These are phyloP conservation scores for Siphamia tubifer DNA, from an alignment of 2,113 vertebrate species.

Conservation along the genomic window DNA sequence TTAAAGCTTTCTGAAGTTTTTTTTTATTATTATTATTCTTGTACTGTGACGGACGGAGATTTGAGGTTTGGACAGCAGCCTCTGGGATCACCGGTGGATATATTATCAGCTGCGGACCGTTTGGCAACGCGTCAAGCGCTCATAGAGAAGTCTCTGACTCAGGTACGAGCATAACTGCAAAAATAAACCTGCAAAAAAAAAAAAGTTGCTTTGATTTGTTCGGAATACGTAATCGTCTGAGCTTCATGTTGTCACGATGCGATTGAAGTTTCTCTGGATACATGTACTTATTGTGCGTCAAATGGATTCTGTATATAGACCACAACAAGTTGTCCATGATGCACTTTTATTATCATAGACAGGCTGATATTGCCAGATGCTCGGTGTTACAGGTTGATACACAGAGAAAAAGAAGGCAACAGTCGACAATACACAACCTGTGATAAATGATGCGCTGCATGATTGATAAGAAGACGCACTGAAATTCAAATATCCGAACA, in stretches of 20 bases:
- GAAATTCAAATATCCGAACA: constrained; percentile 38
- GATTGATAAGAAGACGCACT: constrained; percentile 17
- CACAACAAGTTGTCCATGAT: constrained; percentile 50
- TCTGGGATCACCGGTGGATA: constrained; percentile 55
- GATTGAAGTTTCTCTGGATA: not conserved
- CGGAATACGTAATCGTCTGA: not conserved
- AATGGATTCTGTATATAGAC: not conserved
- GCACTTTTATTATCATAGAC: constrained; percentile 25
- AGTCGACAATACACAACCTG: constrained; percentile 18
- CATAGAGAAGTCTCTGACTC: constrained; percentile 59
- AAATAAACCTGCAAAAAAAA: not conserved
- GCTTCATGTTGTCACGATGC: not conserved
- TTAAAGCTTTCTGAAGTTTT: constrained; percentile 56
- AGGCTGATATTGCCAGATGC: constrained; percentile 2
- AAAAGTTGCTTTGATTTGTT: constrained; percentile 14
- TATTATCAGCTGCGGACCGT: constrained; percentile 26
- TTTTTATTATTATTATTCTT: constrained; percentile 38
- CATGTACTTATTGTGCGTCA: too few species aligned
- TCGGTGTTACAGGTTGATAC: constrained; percentile 70
- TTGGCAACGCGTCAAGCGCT: constrained; percentile 38
- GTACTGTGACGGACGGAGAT: constrained; percentile 50
- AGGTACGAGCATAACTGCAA: constrained; percentile 44
- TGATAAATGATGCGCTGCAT: constrained; percentile 1
- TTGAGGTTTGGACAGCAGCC: constrained; percentile 67
- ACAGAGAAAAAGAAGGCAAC: constrained; percentile 4